These are phyloP conservation scores for Eurypyga helias DNA, from an alignment of 2,113 vertebrate genomes.

Conservation along the genomic window DNA sequence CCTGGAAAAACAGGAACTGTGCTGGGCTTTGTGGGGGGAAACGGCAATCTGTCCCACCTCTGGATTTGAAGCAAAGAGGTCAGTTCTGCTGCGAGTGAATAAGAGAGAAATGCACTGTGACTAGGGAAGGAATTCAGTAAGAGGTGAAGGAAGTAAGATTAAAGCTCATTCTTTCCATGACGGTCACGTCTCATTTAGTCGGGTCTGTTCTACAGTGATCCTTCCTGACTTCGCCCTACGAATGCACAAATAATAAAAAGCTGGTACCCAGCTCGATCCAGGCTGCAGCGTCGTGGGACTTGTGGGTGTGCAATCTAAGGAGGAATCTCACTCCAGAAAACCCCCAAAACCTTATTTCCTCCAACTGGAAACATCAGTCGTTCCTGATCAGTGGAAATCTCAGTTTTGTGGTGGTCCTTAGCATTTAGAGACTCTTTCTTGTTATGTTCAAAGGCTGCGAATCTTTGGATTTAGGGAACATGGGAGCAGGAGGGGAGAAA, in stretches of 20 bases:
- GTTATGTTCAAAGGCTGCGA: neutral
- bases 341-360: neutral
- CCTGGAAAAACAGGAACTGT: slow-evolving; percentile 22
- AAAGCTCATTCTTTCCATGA: slow-evolving; percentile 51
- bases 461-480: neutral
- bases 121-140: slow-evolving; percentile 23
- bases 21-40: neutral
- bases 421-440: neutral
- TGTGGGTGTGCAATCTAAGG: no score
- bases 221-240: neutral
- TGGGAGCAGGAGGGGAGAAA: neutral
- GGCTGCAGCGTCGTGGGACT: neutral
- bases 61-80: neutral
- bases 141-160: slow-evolving; percentile 49
- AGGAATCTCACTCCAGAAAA: neutral
- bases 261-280: neutral
- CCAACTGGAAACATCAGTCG: neutral
- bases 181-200: neutral
- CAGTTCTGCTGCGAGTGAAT: neutral
- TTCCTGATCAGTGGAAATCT: neutral
- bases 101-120: neutral
- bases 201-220: neutral
- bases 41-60: neutral
- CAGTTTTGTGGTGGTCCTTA: neutral
- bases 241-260: neutral